Base-by-base conservation (phyloP, 2,113 vertebrate genomes). In the Thunnus maccoyii region DNA sequence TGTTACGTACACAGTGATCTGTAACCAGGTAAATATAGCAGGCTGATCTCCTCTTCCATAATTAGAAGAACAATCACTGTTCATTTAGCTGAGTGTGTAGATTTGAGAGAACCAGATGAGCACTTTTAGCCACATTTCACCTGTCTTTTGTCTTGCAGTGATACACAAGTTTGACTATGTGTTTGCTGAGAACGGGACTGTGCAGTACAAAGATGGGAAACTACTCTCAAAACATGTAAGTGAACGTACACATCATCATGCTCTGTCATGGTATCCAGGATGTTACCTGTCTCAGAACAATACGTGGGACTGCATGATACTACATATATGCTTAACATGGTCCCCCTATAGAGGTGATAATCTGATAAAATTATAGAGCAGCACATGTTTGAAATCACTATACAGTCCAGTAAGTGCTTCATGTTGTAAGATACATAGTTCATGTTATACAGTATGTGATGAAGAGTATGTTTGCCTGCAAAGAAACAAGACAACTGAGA, bases 131-230 rank as follows among this genome's bases (percentile, higher is more conserved):
- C 15, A 32, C 14, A 3, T 63, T 30, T 77, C 51, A 47, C 16
- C 2, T 12, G 7, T 70, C 50, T 80, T 54, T 50, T 91, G 16
- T 91, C 27, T 89, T 83, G 30, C 92, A 99, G 98, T 99, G 72
- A 94, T 99, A 14, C 88, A 96, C 70, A 99, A 98, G 93, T 99
- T 98, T 88, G 98, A 99, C 84, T 99, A 99, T 2, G 97, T 99
- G 77, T 99, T 99, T 65, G 97, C 97, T 0, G 98, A 99, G 94
- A 99, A 99, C 0, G 98, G 98, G 4, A 98, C 98, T 0, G 98
- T 99, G 88, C 97, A 99, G 60, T 99, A 99, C 87, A 99, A 99
- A 91, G 96, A 99, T 0, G 98, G 98, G 70, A 96, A 93, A 32
- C 96, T 99, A 14, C 87, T 99, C 84, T 97, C 97, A 63, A 99